Conservation (phyloP, 2,797 vertebrate genomes). For the Peromyscus nudipes region DNA sequence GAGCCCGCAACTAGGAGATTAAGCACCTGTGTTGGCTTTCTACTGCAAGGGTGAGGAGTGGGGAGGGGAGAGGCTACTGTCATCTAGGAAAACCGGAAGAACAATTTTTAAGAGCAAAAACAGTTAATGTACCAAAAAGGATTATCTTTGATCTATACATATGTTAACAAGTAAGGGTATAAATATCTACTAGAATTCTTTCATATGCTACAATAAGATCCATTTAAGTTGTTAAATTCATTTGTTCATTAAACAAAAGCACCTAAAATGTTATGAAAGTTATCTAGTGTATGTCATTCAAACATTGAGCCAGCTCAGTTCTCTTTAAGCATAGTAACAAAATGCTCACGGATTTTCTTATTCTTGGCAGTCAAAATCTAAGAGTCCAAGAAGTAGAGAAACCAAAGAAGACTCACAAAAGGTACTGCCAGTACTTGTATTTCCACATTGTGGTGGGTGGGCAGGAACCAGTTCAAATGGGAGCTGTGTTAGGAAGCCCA, state of each 20-base stretch:
- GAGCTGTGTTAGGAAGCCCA: slow-evolving; percentile 3
- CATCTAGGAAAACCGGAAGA: not conserved
- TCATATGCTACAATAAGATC: slow-evolving; percentile 9
- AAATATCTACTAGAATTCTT: not conserved
- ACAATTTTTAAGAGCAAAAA: slow-evolving; percentile 23
- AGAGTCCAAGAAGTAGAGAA: slow-evolving; percentile 72
- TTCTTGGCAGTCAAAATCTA: slow-evolving; percentile 86
- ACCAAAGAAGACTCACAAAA: slow-evolving; percentile 72
- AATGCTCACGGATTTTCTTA: slow-evolving; percentile 53
- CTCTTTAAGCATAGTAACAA: slow-evolving; percentile 13
- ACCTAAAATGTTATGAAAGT: slow-evolving; percentile 46
- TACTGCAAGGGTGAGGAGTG: not conserved
- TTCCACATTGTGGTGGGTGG: not conserved
- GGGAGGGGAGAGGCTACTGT: not conserved
- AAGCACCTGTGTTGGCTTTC: not conserved
- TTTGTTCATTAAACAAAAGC: slow-evolving; percentile 55
- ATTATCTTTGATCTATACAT: not conserved
- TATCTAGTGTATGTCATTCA: not conserved
- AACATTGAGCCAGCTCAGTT: slow-evolving; percentile 17
- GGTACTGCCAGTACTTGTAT: slow-evolving; percentile 68
- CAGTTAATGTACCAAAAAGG: slow-evolving; percentile 13
- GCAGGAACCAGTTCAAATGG: not conserved
- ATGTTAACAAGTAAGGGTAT: not conserved
- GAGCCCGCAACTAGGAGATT: not conserved
- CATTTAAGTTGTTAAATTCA: not conserved